Evolutionary conservation across 2,113 vertebrate species (phyloP).

Genomic region (Osmerus eperlanus): DNA sequence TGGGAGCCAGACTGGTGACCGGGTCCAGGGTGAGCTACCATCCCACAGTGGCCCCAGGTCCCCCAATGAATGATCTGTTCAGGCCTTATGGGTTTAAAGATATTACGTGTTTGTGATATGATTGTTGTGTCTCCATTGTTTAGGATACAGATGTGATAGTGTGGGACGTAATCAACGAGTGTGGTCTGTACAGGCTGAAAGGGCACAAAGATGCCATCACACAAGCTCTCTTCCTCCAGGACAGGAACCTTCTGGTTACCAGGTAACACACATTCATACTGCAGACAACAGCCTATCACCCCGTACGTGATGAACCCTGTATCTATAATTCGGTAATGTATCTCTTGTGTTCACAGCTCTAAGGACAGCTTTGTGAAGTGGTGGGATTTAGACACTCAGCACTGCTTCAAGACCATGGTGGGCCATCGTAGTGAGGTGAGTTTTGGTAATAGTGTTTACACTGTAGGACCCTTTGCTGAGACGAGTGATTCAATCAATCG

Average conservation of each 20-base stretch:
- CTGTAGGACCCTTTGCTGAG: too few relatives aligned
- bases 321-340: slow-evolving; percentile 18
- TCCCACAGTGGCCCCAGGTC: neutral
- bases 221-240: slow-evolving; percentile 82
- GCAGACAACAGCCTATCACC: neutral
- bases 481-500: too few relatives aligned
- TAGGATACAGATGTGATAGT: slow-evolving; percentile 95
- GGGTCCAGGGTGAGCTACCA: slow-evolving; percentile 82
- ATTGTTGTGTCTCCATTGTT: neutral
- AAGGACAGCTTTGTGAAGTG: slow-evolving; percentile 95
- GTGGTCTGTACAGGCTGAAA: slow-evolving; percentile 87
- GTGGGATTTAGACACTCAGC: slow-evolving; percentile 97
- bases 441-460: too few relatives aligned
- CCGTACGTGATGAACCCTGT: neutral
- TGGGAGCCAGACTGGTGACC: slow-evolving; percentile 87
- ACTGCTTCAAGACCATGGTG: slow-evolving; percentile 96
- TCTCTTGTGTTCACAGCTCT: slow-evolving; percentile 68
- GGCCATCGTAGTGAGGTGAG: slow-evolving; percentile 92
- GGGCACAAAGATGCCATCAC: slow-evolving; percentile 93
- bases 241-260: slow-evolving; percentile 87
- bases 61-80: neutral
- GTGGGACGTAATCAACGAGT: slow-evolving; percentile 97
- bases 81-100: neutral
- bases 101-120: neutral
- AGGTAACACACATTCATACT: slow-evolving; percentile 70